Evolutionary conservation across 2,888 invertebrate species (phyloP), one percentile per base, ranked within the genome.

Genomic region (Platycnemis pennipes): DNA sequence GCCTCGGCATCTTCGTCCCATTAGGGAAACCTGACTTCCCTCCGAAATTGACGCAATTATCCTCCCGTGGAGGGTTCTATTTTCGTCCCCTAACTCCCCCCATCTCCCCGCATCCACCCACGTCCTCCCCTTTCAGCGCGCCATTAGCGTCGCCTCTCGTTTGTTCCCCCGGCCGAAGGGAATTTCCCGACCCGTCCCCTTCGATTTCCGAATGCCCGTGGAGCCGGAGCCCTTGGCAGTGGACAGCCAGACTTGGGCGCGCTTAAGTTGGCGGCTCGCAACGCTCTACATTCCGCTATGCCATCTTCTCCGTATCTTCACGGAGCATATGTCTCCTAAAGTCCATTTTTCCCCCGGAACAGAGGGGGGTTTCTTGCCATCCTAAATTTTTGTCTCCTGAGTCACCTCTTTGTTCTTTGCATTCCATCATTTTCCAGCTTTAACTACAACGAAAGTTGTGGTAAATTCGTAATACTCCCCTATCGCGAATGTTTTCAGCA

Each of bases 111-210:
- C n/a, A n/a, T 5, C 69, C 77, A 0, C 37, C 77, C 63, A 19
- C n/a, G 22, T 26, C 22, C 22, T 22, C n/a, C 26, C 26, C 63
- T 26, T 22, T 63, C 63, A 63, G 26, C 77, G 37, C 77, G 31
- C 77, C 77, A 77, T 77, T 77, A 77, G 77, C 37, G 77, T 77
- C 77, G 77, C 77, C 37, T 37, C 77, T 77, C 77, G 77, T 77
- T 37, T 77, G 77, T 37, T 4, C 77, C 19, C 49, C 19, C 49
- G n/a, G 77, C 22, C 22, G 31, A 37, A 16, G 11, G 69, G 77
- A 77, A 16, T 37, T 26, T 37, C 31, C 37, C 19, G 49, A 19
- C 3, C 49, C n/a, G 31, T 77, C 77, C 11, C 31, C 77, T 31
- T 77, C 77, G 77, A 77, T 77, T 77, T 77, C 16, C 77, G 77